Percentiles rank a stretch among this genome's conserved stretches.
Evolutionary conservation across 1,140 invertebrate species (phyloP).

Genomic region (Reticulitermes speratus): DNA sequence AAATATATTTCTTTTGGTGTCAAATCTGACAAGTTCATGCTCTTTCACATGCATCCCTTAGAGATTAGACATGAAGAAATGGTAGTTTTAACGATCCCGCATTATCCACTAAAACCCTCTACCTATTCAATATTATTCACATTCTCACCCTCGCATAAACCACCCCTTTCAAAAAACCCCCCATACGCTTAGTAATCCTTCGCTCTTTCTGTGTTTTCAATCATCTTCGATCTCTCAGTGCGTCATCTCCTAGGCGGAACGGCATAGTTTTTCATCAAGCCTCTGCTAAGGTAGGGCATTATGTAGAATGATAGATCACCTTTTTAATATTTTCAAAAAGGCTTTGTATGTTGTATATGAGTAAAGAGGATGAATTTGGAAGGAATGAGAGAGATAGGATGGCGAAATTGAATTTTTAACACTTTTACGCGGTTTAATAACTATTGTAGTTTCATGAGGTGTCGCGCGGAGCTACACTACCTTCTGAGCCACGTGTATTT

Average conservation of each 20-base stretch:
- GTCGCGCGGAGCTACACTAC: too few relatives aligned
- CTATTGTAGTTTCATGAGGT: background rate
- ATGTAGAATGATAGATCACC: conserved; percentile 11
- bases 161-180: conserved; percentile 6
- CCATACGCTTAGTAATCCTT: conserved; percentile 7
- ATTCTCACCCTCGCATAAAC: background rate
- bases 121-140: too few relatives aligned
- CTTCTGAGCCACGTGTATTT: too few relatives aligned
- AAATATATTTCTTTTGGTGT: too few relatives aligned
- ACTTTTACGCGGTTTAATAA: background rate
- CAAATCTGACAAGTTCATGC: too few relatives aligned
- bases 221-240: background rate
- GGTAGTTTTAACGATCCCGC: too few relatives aligned
- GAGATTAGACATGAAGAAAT: too few relatives aligned
- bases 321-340: conserved; percentile 14
- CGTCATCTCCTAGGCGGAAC: background rate
- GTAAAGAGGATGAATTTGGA: background rate
- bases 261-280: background rate
- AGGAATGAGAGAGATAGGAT: background rate
- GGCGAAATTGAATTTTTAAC: background rate
- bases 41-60: too few relatives aligned
- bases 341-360: conserved; percentile 7
- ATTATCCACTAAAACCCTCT: too few relatives aligned
- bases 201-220: background rate
- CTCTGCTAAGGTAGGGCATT: background rate